Conservation (phyloP, 2,888 invertebrate species). For the Ypsolopha sequella region DNA sequence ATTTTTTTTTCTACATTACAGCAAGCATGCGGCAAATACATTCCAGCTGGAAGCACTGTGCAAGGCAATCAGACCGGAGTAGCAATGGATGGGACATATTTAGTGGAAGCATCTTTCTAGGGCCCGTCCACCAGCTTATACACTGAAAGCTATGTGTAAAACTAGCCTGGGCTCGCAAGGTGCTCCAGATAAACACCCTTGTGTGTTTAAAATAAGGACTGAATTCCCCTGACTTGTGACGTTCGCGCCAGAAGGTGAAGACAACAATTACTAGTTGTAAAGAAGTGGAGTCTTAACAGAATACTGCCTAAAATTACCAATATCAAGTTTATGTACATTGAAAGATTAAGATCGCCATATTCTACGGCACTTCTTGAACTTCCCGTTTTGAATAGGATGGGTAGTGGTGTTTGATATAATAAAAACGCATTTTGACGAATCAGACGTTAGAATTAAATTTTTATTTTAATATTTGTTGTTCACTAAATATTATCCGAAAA, state of each 20-base stretch:
- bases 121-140: conserved; percentile 47
- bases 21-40: conserved; percentile 90
- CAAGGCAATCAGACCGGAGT: conserved; percentile 85
- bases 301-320: neutral
- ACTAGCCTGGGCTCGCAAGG: neutral
- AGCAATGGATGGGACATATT: conserved; percentile 87
- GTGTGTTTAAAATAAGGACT: too few species aligned
- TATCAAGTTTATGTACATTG: neutral
- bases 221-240: too few species aligned
- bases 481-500: too few species aligned
- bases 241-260: too few species aligned
- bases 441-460: too few species aligned
- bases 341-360: neutral
- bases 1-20: conserved; percentile 26
- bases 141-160: conserved; percentile 53
- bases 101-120: conserved; percentile 88
- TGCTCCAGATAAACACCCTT: neutral
- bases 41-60: conserved; percentile 85
- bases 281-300: neutral
- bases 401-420: too few species aligned
- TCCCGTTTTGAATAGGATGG: too few species aligned
- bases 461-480: too few species aligned
- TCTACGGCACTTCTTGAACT: too few species aligned
- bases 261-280: conserved; percentile 9
- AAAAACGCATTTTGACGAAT: too few species aligned